Percentiles rank a stretch among this genome's conserved stretches.
Conservation (phyloP, 2,797 vertebrate genomes). For the Ficedula albicollis region DNA sequence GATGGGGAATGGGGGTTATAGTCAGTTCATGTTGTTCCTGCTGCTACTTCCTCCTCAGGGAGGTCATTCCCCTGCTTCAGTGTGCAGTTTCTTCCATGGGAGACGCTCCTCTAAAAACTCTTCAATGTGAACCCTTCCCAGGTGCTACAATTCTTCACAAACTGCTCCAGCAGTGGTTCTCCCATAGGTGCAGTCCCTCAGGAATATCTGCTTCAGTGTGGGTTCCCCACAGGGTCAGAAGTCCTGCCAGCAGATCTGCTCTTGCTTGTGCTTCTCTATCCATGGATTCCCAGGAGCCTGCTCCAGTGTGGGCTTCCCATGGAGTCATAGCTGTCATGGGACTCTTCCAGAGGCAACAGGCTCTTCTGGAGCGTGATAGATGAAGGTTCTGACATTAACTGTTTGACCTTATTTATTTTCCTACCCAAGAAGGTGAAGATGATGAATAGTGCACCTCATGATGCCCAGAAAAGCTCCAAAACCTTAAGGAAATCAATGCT, state of each 20-base stretch:
- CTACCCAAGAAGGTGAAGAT: background rate
- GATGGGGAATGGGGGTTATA: background rate
- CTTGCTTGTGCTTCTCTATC: background rate
- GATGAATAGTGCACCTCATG: background rate
- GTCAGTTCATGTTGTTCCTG: background rate
- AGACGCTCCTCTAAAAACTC: background rate
- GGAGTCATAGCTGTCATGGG: background rate
- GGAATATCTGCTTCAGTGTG: background rate
- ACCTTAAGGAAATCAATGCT: background rate
- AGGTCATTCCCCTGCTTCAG: background rate
- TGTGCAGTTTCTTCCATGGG: background rate
- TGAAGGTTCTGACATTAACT: background rate
- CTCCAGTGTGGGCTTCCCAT: background rate
- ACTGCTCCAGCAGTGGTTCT: background rate
- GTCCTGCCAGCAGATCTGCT: background rate
- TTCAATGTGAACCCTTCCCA: background rate
- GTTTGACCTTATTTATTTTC: background rate
- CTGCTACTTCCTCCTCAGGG: background rate
- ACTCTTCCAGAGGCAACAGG: fast-evolving
- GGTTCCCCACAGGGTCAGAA: background rate
- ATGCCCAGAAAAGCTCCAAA: background rate
- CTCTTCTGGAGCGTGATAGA: fast-evolving
- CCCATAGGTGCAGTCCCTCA: background rate
- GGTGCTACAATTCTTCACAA: fast-evolving
- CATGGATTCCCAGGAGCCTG: background rate